Conservation (phyloP, 2,888 invertebrate species). For the Folsomia candida region DNA sequence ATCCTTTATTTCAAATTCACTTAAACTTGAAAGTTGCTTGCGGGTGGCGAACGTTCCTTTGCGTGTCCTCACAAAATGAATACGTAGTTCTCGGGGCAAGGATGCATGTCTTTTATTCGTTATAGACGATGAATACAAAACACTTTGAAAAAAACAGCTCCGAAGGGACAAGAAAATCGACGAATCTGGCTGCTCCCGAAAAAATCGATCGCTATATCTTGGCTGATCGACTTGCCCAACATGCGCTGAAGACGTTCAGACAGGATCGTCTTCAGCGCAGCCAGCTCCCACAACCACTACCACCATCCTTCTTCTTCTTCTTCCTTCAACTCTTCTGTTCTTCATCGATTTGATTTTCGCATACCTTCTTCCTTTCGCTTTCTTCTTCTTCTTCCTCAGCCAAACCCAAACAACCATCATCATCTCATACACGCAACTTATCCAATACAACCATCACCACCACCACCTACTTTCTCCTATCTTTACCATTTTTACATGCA, state of each 20-base stretch:
- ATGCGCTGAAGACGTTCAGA: conserved; percentile 51
- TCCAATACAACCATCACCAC: conserved; percentile 17
- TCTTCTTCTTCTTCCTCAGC: conserved; percentile 1
- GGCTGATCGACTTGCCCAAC: conserved; percentile 51
- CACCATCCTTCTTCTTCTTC: no score
- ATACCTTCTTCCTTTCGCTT: conserved; percentile 26
- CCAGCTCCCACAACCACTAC: conserved; percentile 7
- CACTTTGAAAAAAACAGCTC: no score
- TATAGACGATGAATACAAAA: no score
- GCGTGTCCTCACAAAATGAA: no score
- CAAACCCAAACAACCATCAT: conserved; percentile 15
- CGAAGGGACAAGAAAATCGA: conserved; percentile 50
- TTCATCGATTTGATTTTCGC: conserved; percentile 51
- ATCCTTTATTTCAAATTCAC: no score
- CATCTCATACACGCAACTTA: conserved; percentile 12
- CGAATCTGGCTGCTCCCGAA: conserved; percentile 49
- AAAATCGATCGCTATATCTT: conserved; percentile 52
- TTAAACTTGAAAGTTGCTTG: no score
- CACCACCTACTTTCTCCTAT: conserved; percentile 4
- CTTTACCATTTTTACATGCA: conserved; percentile 17
- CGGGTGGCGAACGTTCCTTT: no score
- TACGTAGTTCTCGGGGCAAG: no score
- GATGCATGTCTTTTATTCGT: no score
- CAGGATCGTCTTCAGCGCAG: conserved; percentile 50
- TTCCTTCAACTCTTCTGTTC: conserved; percentile 48